Evolutionary conservation across 1,140 invertebrate genomes (phyloP), one percentile per base, ranked within the genome.

Genomic region (Arctopsyche grandis): DNA sequence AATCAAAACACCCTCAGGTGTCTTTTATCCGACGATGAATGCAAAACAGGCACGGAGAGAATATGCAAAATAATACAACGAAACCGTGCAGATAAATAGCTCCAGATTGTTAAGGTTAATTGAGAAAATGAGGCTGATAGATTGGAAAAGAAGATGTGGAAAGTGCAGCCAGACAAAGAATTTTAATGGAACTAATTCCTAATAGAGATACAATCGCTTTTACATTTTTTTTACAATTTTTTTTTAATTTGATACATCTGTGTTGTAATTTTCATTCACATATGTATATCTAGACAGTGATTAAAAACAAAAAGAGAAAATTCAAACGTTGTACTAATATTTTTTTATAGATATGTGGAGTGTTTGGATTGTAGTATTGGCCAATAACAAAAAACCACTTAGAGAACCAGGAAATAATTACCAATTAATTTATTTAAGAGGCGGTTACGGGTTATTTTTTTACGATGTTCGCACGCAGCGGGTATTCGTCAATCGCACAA

Each of bases 31-130:
- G 48, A 52, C 48, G 16, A 52, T 52, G 48, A 52, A 52, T 14
- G 16, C 60, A 22, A 66, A 22, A 12, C 29, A 38, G 29, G 29
- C 29, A 38, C 19, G 60, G 19, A 66, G 12, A 26, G 21, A 16
- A 66, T 66, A 66, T 66, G 60, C 60, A 66, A 66, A 66, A 66
- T 66, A 66, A 22, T 26, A 66, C 60, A 66, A 66, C 24, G 60
- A 26, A 66, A 26, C 10, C 60, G 60, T 16, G 14, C 52, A 21
- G 52, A 56, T 56, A 56, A 56, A 56, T 56, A 21, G 52, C 52
- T 21, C 19, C 52, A 56, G 19, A 56, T 56, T 16, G 10, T 52
- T 52, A 52, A 14, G 16, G 48, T 14, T 52, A 52, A 52, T 46
- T 52, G 10, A 52, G 10, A 52, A 14, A 52, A 52, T 52, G 48